These are phyloP conservation scores for Petrolisthes cinctipes DNA, from an alignment of 2,888 invertebrate species.

Conservation along the genomic window DNA sequence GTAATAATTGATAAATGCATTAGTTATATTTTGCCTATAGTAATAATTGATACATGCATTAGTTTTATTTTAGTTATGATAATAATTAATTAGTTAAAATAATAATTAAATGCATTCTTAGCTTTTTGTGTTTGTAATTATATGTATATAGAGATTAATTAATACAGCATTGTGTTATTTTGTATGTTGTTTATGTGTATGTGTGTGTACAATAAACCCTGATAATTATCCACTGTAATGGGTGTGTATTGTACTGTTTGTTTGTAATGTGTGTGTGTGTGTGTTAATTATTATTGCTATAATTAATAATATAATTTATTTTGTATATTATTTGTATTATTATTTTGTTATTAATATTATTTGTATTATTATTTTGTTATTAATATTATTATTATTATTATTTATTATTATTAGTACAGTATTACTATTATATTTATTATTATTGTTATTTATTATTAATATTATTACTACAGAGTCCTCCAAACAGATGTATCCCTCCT, in stretches of 20 bases:
- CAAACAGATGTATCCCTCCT: too few species aligned
- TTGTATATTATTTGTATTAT: neutral
- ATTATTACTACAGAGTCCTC: too few species aligned
- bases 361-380: neutral
- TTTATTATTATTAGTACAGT: neutral
- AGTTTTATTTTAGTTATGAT: too few species aligned
- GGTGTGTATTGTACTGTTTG: neutral
- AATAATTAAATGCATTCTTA: too few species aligned
- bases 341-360: neutral
- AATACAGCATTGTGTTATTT: too few species aligned
- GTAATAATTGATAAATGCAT: too few species aligned
- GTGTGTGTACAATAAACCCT: neutral
- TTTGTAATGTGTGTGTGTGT: neutral
- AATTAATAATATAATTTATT: neutral
- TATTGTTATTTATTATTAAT: neutral
- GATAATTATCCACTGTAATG: neutral
- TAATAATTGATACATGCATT: too few species aligned
- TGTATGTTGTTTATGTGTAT: too few species aligned
- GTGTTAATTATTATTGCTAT: neutral
- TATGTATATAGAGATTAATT: too few species aligned
- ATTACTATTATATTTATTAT: neutral
- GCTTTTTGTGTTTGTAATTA: too few species aligned
- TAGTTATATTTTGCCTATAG: too few species aligned
- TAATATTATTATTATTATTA: neutral
- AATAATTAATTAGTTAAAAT: too few species aligned